These are phyloP conservation scores for Patiria pectinifera DNA, from an alignment of 53 echinoderm and acorn worm species.

Conservation along the genomic window DNA sequence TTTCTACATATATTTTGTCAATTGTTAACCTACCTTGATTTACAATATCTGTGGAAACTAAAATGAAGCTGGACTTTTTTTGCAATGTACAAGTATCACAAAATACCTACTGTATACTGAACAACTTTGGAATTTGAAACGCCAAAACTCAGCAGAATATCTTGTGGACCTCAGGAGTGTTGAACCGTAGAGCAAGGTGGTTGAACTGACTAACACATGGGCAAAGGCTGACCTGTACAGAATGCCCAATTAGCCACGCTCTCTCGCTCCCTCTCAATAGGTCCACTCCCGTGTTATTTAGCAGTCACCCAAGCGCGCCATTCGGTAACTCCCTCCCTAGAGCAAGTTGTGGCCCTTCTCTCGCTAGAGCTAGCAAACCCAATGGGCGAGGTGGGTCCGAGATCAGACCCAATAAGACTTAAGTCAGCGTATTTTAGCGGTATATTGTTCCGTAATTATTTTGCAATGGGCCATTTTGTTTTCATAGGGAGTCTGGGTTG, in stretches of 20 bases:
- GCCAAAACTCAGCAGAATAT: too few relatives aligned
- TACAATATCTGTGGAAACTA: too few relatives aligned
- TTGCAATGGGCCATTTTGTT: conserved; percentile 3
- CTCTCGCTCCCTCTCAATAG: background rate
- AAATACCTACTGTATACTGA: too few relatives aligned
- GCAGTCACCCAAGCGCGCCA: background rate
- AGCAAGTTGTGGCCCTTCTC: background rate
- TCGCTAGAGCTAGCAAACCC: conserved; percentile 27
- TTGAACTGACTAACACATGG: background rate
- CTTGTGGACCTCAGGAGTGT: too few relatives aligned
- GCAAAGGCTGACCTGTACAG: background rate
- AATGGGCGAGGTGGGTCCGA: conserved; percentile 13
- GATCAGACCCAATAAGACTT: background rate
- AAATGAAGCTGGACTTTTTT: too few relatives aligned
- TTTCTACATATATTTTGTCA: too few relatives aligned
- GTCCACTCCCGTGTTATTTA: background rate
- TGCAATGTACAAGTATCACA: too few relatives aligned
- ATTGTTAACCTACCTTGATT: too few relatives aligned
- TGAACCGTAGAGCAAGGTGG: background rate
- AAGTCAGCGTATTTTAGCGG: background rate
- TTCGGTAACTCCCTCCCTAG: background rate
- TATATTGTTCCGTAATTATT: conserved; percentile 36
- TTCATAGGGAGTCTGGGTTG: background rate
- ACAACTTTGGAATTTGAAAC: too few relatives aligned
- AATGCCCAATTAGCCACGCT: conserved; percentile 24